Evolutionary conservation across 2,113 vertebrate species (phyloP), one percentile per base, ranked within the genome.

Genomic region (Entelurus aequoreus): DNA sequence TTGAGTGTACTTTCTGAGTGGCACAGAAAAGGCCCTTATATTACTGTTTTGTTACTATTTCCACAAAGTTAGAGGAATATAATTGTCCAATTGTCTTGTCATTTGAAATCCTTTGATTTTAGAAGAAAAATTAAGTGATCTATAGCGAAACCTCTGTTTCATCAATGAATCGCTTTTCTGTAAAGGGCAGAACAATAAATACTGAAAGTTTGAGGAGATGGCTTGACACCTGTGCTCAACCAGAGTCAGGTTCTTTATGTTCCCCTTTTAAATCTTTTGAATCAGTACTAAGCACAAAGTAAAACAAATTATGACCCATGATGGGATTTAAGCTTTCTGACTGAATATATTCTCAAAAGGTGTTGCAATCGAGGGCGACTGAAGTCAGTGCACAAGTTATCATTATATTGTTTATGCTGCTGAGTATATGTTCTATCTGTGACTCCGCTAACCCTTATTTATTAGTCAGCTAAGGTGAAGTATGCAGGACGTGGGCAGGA

Each of bases 301-400:
- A 51, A 60, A 68, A 49, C 42, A 40, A 49, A 55, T 48, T 66
- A 53, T 68, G 35, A 52, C 67, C 14, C 56, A 48, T 47, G 68
- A 5, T 59, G 57, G 54, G 69, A 72, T 70, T 76, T 52, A 74
- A 75, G 64, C 44, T 59, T 70, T 71, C 76, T 66, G 66, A 52
- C 60, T 62, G 56, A 63, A 63, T 63, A 65, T 67, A 63, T 51
- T 65, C 65, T 64, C 11, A 53, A 71, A 28, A 78, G 57, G 74
- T 64, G 75, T 55, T 63, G 72, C 69, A 73, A 48, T 54, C 62
- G 67, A 63, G 65, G 72, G 79, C 47, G 66, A 66, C 74, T 79
- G 62, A 63, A 75, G 76, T 50, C 40, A 36, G 69, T 75, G 48
- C 83, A 71, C 51, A 80, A 74, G 72, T 80, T 68, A 71, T 86